phyloP scores from a whole-genome alignment of 2,113 vertebrate species.

The Carassius gibelio region DNA sequence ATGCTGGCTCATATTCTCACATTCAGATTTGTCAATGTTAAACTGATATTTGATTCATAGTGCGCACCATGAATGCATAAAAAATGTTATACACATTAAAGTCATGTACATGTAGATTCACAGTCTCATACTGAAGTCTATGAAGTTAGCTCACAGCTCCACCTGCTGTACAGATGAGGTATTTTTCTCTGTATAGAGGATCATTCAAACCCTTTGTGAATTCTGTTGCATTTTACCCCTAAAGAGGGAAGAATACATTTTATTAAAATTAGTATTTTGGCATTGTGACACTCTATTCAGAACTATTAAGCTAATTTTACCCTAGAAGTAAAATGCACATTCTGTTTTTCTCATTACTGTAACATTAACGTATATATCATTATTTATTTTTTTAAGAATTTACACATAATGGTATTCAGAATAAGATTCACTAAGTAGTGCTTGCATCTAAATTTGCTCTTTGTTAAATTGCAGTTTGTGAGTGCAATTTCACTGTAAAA shows the following conservation, averaged over 20 bases:
- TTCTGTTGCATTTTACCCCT: not conserved
- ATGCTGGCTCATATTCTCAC: not conserved
- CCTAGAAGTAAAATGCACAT: not conserved
- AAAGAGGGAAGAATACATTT: not conserved
- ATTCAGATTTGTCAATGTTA: not conserved
- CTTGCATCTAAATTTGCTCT: too few relatives aligned
- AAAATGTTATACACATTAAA: not conserved
- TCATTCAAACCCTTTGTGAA: not conserved
- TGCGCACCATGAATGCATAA: not conserved
- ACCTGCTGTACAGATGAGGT: slow-evolving; percentile 48
- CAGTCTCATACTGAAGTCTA: not conserved
- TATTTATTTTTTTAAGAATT: not conserved
- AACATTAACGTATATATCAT: not conserved
- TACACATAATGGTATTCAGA: not conserved
- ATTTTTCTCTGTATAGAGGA: too few relatives aligned
- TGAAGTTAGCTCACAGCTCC: slow-evolving; percentile 21
- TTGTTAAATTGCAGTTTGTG: too few relatives aligned
- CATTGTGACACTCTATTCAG: not conserved
- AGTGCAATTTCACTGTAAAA: too few relatives aligned
- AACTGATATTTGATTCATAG: not conserved
- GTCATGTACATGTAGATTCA: not conserved
- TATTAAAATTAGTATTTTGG: not conserved
- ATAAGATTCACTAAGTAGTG: too few relatives aligned
- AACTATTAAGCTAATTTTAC: not conserved
- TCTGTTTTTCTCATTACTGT: not conserved